Evolutionary conservation across 2,113 vertebrate species (phyloP).

Genomic region (Hypocryptadius cinnamomeus): DNA sequence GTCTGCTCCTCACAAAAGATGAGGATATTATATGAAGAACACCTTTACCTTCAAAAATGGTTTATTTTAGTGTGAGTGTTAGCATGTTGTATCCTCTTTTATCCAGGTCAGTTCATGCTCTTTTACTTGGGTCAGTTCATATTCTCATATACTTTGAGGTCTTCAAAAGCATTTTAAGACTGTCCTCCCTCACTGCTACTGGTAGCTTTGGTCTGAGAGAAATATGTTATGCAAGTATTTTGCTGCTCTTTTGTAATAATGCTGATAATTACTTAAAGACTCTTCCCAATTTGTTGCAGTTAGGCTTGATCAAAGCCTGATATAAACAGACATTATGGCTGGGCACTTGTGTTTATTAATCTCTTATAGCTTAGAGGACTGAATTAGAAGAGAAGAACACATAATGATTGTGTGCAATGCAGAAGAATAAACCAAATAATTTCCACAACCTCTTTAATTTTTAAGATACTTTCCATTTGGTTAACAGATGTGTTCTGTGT

Average conservation of each 20-base stretch:
- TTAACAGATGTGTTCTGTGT: constrained; percentile 31
- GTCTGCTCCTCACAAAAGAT: neutral
- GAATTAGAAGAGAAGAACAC: neutral
- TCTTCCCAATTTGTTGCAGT: constrained; percentile 4
- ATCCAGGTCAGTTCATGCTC: neutral
- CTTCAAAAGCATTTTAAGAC: neutral
- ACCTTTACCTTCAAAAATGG: neutral
- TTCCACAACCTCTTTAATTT: constrained; percentile 41
- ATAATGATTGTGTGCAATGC: neutral
- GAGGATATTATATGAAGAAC: neutral
- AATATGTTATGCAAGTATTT: neutral
- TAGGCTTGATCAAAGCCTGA: constrained; percentile 41
- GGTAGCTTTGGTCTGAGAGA: neutral
- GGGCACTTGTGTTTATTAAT: constrained; percentile 36
- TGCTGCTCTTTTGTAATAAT: neutral
- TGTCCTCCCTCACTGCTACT: neutral
- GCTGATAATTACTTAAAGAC: constrained; percentile 16
- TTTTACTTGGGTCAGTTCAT: neutral
- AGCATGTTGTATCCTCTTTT: neutral
- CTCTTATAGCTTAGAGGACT: neutral
- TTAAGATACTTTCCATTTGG: constrained; percentile 43
- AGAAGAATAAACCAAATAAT: constrained; percentile 9
- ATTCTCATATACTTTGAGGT: neutral
- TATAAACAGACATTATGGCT: constrained; percentile 4
- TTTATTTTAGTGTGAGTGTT: neutral